phyloP scores from a whole-genome alignment of 2,888 invertebrate species.

The Pantelozetes paolii region DNA sequence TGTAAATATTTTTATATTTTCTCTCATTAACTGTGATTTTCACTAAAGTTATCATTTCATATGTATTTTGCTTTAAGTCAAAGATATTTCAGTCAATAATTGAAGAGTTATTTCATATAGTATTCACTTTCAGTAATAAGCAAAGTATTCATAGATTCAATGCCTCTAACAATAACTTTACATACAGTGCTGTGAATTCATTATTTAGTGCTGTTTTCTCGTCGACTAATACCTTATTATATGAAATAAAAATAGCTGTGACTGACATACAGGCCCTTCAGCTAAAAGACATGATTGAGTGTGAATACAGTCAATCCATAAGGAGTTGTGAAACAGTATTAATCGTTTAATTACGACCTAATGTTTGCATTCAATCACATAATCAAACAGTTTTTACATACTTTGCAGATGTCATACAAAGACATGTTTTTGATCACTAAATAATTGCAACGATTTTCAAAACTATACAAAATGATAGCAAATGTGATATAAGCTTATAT shows the following conservation, averaged over 20 bases:
- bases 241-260: constrained; percentile 18
- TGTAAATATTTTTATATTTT: not conserved
- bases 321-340: not conserved
- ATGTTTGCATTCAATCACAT: constrained; percentile 2
- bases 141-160: not conserved
- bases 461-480: too few relatives aligned
- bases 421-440: not conserved
- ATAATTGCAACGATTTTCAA: too few relatives aligned
- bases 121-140: too few relatives aligned
- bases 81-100: not conserved
- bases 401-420: not conserved
- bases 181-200: not conserved
- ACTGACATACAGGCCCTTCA: constrained; percentile 29
- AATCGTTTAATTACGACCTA: not conserved
- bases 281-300: not conserved
- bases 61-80: constrained; percentile 15
- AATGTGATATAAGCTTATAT: too few relatives aligned
- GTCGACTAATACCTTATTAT: constrained; percentile 30
- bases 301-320: not conserved
- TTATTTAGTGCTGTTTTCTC: constrained; percentile 30
- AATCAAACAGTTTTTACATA: not conserved
- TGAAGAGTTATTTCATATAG: too few relatives aligned
- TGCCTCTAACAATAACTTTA: constrained; percentile 25
- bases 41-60: not conserved
- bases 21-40: constrained; percentile 5